Conservation (phyloP, 1,140 invertebrate species). For the Cherax quadricarinatus region DNA sequence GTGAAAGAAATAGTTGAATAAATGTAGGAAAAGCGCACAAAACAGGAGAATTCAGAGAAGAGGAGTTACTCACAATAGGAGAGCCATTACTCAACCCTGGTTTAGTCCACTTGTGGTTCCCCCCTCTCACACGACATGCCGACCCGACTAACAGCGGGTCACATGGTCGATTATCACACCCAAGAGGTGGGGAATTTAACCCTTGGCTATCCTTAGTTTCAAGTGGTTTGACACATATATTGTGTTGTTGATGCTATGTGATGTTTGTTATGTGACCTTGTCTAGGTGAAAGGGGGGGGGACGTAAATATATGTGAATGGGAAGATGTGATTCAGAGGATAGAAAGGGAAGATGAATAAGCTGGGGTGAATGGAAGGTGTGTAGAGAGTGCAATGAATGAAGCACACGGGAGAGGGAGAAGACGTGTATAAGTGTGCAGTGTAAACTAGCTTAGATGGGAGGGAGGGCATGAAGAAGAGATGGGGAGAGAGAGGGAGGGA, state of each 20-base stretch:
- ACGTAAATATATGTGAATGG: neutral
- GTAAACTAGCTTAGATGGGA: no score
- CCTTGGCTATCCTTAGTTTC: no score
- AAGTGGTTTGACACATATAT: no score
- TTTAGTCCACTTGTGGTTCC: neutral
- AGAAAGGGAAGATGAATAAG: neutral
- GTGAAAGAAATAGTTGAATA: neutral
- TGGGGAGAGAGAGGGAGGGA: neutral
- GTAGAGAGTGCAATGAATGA: neutral
- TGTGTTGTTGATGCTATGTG: neutral
- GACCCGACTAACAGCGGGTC: neutral
- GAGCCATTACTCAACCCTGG: constrained; percentile 9
- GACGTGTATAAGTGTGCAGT: no score
- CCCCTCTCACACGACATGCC: neutral
- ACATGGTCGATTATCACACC: neutral
- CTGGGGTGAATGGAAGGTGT: neutral
- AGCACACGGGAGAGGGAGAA: neutral
- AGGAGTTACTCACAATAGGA: neutral
- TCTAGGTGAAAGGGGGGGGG: no score
- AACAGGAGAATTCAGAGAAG: neutral
- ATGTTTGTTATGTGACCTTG: neutral
- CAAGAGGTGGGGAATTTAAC: no score
- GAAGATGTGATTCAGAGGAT: neutral
- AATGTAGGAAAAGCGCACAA: neutral
- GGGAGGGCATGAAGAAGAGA: neutral